Evolutionary conservation across 2,113 vertebrate species (phyloP).

Genomic region (Rissa tridactyla): DNA sequence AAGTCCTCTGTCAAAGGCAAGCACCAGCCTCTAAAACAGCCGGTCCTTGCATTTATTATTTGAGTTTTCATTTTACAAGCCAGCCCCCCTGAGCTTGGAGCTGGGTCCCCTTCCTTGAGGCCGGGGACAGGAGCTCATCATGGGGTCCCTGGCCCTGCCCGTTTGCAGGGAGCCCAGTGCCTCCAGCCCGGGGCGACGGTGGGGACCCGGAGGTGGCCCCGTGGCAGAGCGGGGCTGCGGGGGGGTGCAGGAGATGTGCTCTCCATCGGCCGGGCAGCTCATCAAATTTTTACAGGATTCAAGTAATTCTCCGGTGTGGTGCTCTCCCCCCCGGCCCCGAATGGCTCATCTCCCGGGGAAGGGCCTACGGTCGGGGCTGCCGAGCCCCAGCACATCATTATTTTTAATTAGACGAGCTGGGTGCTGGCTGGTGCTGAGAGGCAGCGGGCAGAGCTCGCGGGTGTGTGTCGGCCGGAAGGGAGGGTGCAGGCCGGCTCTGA

Average conservation of each 20-base stretch:
- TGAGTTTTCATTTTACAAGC: neutral
- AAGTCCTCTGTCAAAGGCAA: neutral
- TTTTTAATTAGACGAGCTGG: neutral
- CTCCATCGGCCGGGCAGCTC: fast-evolving
- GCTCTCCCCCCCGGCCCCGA: fast-evolving
- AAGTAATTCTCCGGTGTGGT: neutral
- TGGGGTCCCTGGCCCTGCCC: neutral
- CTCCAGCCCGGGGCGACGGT: fast-evolving
- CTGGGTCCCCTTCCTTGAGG: neutral
- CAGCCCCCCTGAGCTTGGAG: fast-evolving
- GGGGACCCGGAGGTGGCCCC: neutral
- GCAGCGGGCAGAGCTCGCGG: neutral
- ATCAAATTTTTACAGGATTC: neutral
- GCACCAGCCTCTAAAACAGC: neutral
- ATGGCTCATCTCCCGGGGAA: neutral
- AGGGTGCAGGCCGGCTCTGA: fast-evolving
- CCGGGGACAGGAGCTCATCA: neutral
- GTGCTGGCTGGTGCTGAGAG: neutral
- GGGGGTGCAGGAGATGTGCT: neutral
- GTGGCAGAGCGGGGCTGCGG: fast-evolving
- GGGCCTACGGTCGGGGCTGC: neutral
- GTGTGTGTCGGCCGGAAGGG: neutral
- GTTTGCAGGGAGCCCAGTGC: too few species aligned
- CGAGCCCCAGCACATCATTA: neutral
- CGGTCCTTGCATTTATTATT: neutral